These are phyloP conservation scores for Daktulosphaira vitifoliae DNA, from an alignment of 1,140 invertebrate genomes.

Conservation along the genomic window DNA sequence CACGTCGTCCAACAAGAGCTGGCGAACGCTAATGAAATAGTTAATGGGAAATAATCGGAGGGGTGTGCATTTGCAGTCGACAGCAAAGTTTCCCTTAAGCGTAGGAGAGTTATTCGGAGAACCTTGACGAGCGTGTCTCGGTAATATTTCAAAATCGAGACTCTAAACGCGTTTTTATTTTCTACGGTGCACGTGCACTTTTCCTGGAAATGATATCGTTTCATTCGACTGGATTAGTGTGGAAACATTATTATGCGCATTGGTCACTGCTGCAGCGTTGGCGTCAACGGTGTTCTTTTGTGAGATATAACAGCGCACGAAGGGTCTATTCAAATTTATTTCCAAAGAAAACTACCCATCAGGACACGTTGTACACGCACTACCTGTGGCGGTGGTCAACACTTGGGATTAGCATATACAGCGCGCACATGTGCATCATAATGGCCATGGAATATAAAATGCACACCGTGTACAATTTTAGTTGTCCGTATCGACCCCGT, in stretches of 20 bases:
- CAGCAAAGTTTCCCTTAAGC: no score
- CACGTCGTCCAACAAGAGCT: no score
- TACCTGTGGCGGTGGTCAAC: slow-evolving; percentile 27
- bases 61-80: no score
- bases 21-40: slow-evolving; percentile 15
- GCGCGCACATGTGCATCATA: slow-evolving; percentile 26
- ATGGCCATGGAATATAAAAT: background rate
- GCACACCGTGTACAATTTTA: no score
- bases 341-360: slow-evolving; percentile 18
- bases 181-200: no score
- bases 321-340: slow-evolving; percentile 21
- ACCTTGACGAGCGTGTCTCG: no score
- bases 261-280: background rate
- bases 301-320: background rate
- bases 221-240: no score
- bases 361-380: background rate
- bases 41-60: slow-evolving; percentile 18
- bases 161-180: no score
- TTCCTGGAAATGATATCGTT: no score
- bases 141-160: no score
- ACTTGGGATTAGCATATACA: slow-evolving; percentile 25
- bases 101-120: no score
- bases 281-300: slow-evolving; percentile 9
- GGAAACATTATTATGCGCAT: no score
- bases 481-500: slow-evolving; percentile 20